A percentile compares a stretch with the other conserved stretches of the same genome.
These are phyloP conservation scores for Augiades crinisus DNA, from an alignment of 2,888 invertebrate genomes.

Conservation along the genomic window DNA sequence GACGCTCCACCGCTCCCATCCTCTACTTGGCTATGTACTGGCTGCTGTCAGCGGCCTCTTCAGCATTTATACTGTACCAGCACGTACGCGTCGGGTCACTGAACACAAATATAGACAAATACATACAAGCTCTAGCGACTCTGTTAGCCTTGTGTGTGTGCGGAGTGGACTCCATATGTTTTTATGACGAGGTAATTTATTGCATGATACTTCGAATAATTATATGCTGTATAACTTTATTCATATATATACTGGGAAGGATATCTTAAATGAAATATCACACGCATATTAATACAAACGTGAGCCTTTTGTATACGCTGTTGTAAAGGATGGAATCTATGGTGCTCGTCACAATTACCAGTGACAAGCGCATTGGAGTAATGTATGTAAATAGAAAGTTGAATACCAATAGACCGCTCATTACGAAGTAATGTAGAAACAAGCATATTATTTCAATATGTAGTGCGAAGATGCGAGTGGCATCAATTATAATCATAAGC, in stretches of 20 bases:
- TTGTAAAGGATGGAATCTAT: no score
- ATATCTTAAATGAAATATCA: no score
- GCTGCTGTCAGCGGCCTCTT: conserved; percentile 56
- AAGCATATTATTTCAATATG: conserved; percentile 33
- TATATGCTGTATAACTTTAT: not conserved
- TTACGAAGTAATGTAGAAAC: conserved; percentile 16
- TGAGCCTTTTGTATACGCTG: no score
- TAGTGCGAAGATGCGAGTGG: conserved; percentile 31
- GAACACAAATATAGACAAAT: conserved; percentile 49
- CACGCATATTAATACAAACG: no score
- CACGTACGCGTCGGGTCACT: conserved; percentile 41
- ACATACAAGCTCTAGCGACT: conserved; percentile 52
- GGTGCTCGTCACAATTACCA: not conserved
- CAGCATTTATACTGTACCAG: conserved; percentile 54
- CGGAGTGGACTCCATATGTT: conserved; percentile 63
- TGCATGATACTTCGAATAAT: not conserved
- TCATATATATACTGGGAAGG: no score
- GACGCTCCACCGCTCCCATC: conserved; percentile 62
- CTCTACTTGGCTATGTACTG: conserved; percentile 73
- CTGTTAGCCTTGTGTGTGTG: conserved; percentile 53
- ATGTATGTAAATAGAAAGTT: conserved; percentile 33
- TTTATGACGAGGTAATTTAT: conserved; percentile 67
- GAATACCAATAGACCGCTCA: conserved; percentile 29
- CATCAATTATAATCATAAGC: conserved; percentile 31
- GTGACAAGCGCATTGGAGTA: not conserved